Base-by-base conservation (phyloP, 2,797 vertebrate species). In the Fistularia commersonii region DNA sequence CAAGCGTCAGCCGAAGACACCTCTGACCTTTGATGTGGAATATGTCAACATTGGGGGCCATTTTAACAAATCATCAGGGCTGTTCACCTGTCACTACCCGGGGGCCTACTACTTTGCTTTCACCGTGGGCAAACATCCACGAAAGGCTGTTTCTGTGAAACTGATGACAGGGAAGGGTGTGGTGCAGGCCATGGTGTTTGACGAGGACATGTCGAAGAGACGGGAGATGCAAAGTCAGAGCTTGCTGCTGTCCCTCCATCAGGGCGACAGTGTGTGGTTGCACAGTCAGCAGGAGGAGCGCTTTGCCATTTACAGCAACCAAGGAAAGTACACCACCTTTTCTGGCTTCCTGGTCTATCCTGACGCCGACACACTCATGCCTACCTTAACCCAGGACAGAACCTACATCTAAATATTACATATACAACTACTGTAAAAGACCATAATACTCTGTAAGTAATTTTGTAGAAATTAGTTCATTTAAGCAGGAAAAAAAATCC, bases 211-310 rank as follows among this genome's bases (percentile, higher is more conserved):
- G 1, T 91, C 90, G 0, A 84, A 82, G 57, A 82, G 83, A 8
- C 64, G 90, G 58, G 91, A 88, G 74, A 90, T 91, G 91, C 91
- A 93, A 69, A 92, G 90, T 64, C 91, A 93, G 78, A 93, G 91
- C 73, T 48, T 91, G 66, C 66, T 93, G 79, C 65, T 92, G 77
- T 62, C 72, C 1, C 84, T 92, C 23, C 72, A 48, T 8, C 66
- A 5, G 14, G 90, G 88, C 0, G 88, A 92, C 54, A 82, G 41
- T 0, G 88, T 92, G 40, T 92, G 91, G 91, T 76, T 92, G 40
- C 90, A 93, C 79, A 91, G 90, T 57, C 90, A 92, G 62, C 91
- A 91, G 74, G 88, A 91, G 4, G 86, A 91, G 41, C 85, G 83
- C 6, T 93, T 82, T 0, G 91, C 84, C 0, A 83, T 91, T n/a